These are phyloP conservation scores for Ptychochromis oligacanthus DNA, from an alignment of 2,113 vertebrate genomes.

Conservation along the genomic window DNA sequence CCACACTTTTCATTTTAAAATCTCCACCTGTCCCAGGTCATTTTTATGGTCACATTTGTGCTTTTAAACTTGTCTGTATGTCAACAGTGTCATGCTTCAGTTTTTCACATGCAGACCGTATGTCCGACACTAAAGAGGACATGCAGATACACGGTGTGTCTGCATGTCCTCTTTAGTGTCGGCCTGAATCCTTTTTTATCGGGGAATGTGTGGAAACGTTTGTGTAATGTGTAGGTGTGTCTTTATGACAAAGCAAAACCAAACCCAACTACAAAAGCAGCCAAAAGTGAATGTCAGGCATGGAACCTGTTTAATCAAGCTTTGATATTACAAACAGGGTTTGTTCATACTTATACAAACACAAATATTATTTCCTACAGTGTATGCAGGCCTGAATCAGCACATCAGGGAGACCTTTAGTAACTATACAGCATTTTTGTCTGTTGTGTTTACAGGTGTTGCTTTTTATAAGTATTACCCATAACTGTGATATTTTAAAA, in stretches of 20 bases:
- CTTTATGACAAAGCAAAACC: background rate
- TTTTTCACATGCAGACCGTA: too few species aligned
- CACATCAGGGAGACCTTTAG: too few species aligned
- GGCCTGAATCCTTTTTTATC: too few species aligned
- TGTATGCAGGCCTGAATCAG: background rate
- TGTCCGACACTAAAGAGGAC: too few species aligned
- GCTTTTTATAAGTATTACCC: background rate
- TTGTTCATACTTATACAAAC: background rate
- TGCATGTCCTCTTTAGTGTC: background rate
- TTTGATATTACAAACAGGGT: background rate
- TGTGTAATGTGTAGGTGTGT: background rate
- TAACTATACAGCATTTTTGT: background rate
- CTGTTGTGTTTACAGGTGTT: background rate
- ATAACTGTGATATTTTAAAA: background rate
- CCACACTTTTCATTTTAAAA: too few species aligned
- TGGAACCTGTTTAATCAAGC: background rate
- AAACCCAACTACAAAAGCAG: background rate
- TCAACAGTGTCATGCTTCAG: background rate
- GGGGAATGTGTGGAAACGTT: background rate
- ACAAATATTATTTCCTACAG: background rate
- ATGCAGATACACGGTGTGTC: too few species aligned
- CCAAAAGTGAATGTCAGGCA: background rate
- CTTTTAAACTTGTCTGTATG: background rate
- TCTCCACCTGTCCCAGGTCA: background rate
- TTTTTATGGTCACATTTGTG: background rate